Evolutionary conservation across 2,113 vertebrate species (phyloP), one percentile per base, ranked within the genome.

Genomic region (Sceloporus undulatus): DNA sequence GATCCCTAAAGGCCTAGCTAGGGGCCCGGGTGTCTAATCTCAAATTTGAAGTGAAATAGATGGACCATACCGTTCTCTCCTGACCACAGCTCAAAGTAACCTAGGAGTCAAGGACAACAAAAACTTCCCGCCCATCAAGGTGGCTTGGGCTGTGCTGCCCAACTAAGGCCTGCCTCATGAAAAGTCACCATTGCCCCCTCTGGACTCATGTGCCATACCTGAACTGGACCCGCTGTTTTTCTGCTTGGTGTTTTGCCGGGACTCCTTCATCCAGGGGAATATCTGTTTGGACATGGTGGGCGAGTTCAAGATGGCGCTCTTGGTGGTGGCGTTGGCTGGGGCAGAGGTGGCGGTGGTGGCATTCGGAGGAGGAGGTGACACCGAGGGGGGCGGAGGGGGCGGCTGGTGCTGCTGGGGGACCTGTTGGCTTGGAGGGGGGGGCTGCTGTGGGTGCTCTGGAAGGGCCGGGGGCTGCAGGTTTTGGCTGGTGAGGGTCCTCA

Each of bases 241-340:
- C 97, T 99, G 98, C 96, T 99, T 99, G 95, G 98, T 98, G 95
- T 98, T 99, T 97, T 99, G 99, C 85, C 98, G 98, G 87, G 98
- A 98, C 91, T 99, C 99, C 97, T 99, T 99, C 99, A 99, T 99
- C 99, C 99, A 99, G 0, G 99, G 98, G 94, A 99, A 99, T 95
- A 99, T 98, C 79, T 99, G 98, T 95, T 99, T 99, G 94, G 97
- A 97, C 90, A 98, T 93, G 2, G 96, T 95, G 73, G 98, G 98
- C 1, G 98, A 98, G 93, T 97, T 97, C 94, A 97, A 97, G 94
- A 97, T 97, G 34, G 97, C 96, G 86, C 97, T 97, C 94, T 98
- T n/a, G n/a, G n/a, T 98, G 94, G 94, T 96, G 75, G 97, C 48
- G 87, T 95, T 97, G 94, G 96, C 84, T 0, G 97, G 97, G 95